Base-by-base conservation (phyloP, 2,888 invertebrate species). In the Torymus texanus region DNA sequence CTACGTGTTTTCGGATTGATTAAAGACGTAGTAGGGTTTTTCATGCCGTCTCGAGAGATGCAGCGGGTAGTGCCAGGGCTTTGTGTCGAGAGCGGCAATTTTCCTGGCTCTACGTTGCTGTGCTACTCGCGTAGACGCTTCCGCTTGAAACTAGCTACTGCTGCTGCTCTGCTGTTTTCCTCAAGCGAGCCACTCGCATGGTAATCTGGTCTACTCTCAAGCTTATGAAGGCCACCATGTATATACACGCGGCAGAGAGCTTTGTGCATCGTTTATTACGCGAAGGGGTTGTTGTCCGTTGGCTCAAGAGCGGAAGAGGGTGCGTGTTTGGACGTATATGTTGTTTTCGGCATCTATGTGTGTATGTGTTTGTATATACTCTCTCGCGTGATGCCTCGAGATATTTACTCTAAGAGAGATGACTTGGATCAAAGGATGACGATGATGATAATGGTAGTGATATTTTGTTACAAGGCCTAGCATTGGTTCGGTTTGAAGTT, bases 211-310 rank as follows among this genome's bases (percentile, higher is more conserved):
- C 67, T 41, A 16, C 50, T 21, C 53, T 16, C 13, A 50, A 12
- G 74, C 53, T 66, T 65, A 53, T 71, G 24, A 59, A 56, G 58
- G 29, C 56, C 24, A 10, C 16, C 24, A 16, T 16, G 41, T 41
- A 8, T 41, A 41, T 41, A 41, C 41, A 41, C 5, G 41, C 1
- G 41, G 41, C n/a, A 4, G 58, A 18, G 55, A 4, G 18, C 75
- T 79, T 79, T 79, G 75, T 75, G 75, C 74, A 75, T 79, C 59
- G 68, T 29, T 79, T 74, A 78, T 74, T 78, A 74, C 12, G 16
- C 18, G 18, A 14, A 41, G 41, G 41, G 41, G 41, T 41, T 41
- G 8, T 16, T 24, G 41, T 66, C 8, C 56, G 68, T 11, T 14
- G 16, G 21, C 51, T 2, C 63, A 50, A 8, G 41, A 8, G 5